Conservation (phyloP, 2,888 invertebrate species). For the Brachylomia viminalis region DNA sequence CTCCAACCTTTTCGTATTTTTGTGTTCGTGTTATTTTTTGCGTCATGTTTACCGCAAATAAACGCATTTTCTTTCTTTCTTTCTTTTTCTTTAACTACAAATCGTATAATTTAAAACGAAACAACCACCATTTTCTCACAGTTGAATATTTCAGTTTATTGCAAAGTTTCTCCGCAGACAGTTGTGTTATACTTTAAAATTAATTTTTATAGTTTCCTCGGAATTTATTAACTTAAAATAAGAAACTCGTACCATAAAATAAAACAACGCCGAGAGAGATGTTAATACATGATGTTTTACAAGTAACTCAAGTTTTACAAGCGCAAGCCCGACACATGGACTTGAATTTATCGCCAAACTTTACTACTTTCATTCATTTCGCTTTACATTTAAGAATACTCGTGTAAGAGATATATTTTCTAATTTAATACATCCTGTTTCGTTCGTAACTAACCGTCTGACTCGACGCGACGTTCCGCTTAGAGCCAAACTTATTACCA, state of each 20-base stretch:
- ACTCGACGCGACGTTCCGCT: constrained; percentile 78
- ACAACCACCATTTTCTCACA: background rate
- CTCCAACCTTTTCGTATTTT: too few species aligned
- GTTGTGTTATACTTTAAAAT: constrained; percentile 45
- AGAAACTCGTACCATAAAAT: constrained; percentile 48
- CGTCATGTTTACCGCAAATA: too few species aligned
- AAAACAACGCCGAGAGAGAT: constrained; percentile 51
- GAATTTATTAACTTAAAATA: constrained; percentile 52
- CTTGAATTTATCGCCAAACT: constrained; percentile 67
- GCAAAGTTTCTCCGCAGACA: constrained; percentile 33
- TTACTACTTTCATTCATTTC: constrained; percentile 65
- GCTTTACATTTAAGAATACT: constrained; percentile 67
- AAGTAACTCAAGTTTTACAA: constrained; percentile 66
- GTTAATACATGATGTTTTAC: constrained; percentile 65
- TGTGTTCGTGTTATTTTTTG: too few species aligned
- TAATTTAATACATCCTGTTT: constrained; percentile 84
- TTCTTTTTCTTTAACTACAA: too few species aligned
- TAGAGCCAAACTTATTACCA: constrained; percentile 83
- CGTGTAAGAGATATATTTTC: constrained; percentile 73
- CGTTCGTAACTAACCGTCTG: constrained; percentile 74
- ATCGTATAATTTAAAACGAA: constrained; percentile 27
- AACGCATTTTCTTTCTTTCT: too few species aligned
- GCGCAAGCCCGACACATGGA: constrained; percentile 55
- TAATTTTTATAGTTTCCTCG: constrained; percentile 53
- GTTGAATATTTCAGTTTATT: constrained; percentile 23